phyloP scores from a whole-genome alignment of 2,797 vertebrate genomes.

The Numenius phaeopus region DNA sequence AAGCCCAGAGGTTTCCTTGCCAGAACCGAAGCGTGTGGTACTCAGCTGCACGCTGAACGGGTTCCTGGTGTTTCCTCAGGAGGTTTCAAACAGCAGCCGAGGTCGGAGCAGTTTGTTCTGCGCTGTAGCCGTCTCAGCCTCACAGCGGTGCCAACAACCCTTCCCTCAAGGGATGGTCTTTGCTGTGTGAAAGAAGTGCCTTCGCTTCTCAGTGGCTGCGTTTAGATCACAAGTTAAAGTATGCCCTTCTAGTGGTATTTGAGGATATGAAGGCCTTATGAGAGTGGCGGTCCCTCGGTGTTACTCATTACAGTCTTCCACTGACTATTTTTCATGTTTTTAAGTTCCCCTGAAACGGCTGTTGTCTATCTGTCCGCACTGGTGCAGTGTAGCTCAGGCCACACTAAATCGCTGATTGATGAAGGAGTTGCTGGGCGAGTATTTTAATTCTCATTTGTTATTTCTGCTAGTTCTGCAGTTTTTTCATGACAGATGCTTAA shows the following conservation, averaged over 20 bases:
- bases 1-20: background rate
- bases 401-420: background rate
- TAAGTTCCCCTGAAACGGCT: background rate
- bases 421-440: background rate
- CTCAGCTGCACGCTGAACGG: background rate
- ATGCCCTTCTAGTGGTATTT: background rate
- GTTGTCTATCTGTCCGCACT: background rate
- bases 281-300: background rate
- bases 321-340: background rate
- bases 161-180: background rate
- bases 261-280: background rate
- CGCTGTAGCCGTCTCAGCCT: fast-evolving
- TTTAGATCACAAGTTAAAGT: background rate
- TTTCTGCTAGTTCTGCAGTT: background rate
- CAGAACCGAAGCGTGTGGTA: background rate
- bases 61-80: background rate
- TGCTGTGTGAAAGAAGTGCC: background rate
- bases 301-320: background rate
- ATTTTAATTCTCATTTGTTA: background rate
- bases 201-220: background rate
- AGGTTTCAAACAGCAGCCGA: background rate
- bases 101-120: fast-evolving
- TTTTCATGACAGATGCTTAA: background rate
- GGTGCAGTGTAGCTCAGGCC: background rate
- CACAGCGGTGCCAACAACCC: background rate